phyloP scores from a whole-genome alignment of 37 sponge, comb jelly and placozoan genomes.

The Agelas oroides region DNA sequence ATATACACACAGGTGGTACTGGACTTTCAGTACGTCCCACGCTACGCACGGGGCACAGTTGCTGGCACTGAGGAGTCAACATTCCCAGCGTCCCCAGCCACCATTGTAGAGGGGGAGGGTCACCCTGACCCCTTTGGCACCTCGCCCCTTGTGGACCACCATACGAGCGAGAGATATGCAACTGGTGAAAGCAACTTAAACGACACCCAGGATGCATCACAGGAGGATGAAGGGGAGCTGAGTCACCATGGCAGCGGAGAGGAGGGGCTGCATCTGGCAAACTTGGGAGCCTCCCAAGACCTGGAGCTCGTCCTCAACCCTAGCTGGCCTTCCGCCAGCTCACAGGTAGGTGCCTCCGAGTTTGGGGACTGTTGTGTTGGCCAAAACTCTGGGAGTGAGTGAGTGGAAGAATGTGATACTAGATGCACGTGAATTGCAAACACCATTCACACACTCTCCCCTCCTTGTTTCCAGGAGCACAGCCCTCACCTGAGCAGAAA shows the following conservation, averaged over 20 bases:
- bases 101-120: not conserved
- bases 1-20: conserved; percentile 38
- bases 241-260: not conserved
- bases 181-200: too few relatives aligned
- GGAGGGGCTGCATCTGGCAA: conserved; percentile 2
- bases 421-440: too few relatives aligned
- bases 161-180: not conserved
- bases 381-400: too few relatives aligned
- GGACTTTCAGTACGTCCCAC: conserved; percentile 16
- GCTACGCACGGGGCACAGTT: not conserved
- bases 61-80: conserved; percentile 8
- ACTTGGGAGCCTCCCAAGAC: not conserved
- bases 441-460: too few relatives aligned
- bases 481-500: not conserved
- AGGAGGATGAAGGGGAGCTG: conserved; percentile 4
- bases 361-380: too few relatives aligned
- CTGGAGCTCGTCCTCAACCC: not conserved
- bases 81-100: not conserved
- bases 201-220: not conserved
- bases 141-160: not conserved
- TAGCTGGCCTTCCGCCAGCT: not conserved
- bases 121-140: not conserved
- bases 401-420: too few relatives aligned
- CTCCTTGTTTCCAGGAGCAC: too few relatives aligned
- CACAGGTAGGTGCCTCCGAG: too few relatives aligned